Conservation (phyloP, 2,113 vertebrate genomes). For the Climacteris rufus region DNA sequence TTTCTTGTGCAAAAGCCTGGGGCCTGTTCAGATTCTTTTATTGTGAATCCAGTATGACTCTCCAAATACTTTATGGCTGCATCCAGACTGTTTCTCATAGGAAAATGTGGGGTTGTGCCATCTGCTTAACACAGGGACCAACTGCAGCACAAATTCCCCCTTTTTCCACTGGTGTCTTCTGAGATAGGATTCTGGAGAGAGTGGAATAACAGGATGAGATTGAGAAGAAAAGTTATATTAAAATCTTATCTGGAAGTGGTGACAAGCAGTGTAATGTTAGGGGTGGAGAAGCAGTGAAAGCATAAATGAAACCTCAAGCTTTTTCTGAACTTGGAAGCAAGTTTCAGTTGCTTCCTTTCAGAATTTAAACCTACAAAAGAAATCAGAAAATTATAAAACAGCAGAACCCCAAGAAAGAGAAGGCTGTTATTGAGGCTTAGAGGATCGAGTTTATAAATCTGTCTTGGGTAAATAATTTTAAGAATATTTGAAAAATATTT, state of each 20-base stretch:
- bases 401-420: not conserved
- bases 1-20: not conserved
- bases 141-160: not conserved
- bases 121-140: not conserved
- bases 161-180: not conserved
- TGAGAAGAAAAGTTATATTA: not conserved
- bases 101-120: not conserved
- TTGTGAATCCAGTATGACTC: not conserved
- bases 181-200: not conserved
- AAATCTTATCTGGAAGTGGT: not conserved
- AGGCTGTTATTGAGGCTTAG: not conserved
- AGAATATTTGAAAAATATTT: not conserved
- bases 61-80: not conserved
- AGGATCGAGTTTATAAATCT: not conserved
- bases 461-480: not conserved
- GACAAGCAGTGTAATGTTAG: not conserved
- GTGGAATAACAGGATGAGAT: not conserved
- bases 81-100: not conserved
- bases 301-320: not conserved
- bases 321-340: not conserved
- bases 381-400: not conserved
- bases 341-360: not conserved
- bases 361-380: not conserved
- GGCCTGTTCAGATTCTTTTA: not conserved
- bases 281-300: not conserved